Conservation (phyloP, 2,797 vertebrate species). For the Natrix natrix region DNA sequence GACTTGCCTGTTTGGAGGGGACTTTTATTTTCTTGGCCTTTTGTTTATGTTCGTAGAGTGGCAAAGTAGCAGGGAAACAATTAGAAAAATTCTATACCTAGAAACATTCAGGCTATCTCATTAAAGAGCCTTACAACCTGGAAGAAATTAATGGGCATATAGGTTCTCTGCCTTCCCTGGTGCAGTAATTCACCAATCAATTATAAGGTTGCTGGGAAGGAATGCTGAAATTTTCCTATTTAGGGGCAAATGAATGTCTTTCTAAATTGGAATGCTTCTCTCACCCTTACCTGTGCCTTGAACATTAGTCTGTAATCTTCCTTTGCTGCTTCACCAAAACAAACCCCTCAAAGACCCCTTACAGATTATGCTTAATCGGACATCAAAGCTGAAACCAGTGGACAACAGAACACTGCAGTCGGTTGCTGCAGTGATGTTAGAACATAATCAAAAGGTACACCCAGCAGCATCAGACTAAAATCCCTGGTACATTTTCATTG, state of each 20-base stretch:
- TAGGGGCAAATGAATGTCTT: slow-evolving; percentile 5
- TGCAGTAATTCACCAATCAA: background rate
- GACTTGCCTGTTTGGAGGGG: background rate
- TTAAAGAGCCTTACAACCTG: background rate
- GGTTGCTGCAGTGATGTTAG: background rate
- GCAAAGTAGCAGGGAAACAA: background rate
- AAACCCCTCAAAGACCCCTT: slow-evolving; percentile 1
- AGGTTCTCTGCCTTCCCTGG: background rate
- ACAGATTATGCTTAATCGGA: background rate
- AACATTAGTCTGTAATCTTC: slow-evolving; percentile 1
- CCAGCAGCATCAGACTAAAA: background rate
- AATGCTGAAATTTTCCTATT: background rate
- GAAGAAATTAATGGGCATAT: fast-evolving
- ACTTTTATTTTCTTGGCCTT: background rate
- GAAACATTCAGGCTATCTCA: background rate
- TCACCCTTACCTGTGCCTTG: background rate
- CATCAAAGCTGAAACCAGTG: background rate
- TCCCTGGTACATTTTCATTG: background rate
- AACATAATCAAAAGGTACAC: background rate
- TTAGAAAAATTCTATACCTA: background rate
- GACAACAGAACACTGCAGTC: background rate
- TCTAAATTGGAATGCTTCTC: background rate
- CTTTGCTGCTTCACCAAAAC: background rate
- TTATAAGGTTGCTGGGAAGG: background rate
- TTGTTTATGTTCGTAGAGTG: background rate